phyloP scores from a whole-genome alignment of 2,113 vertebrate genomes.

The Sylvicapra grimmia region DNA sequence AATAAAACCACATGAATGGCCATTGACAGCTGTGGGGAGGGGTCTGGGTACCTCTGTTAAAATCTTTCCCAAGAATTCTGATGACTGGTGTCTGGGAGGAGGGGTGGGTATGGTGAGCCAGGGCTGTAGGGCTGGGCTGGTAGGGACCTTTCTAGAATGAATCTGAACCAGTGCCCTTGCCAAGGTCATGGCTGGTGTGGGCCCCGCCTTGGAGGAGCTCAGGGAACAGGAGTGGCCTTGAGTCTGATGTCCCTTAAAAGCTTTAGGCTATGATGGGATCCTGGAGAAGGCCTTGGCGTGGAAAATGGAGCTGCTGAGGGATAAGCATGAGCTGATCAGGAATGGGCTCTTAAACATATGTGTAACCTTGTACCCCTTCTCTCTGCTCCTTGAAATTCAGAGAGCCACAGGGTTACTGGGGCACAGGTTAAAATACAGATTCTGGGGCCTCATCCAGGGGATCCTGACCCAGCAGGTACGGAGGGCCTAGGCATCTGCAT shows the following conservation, averaged over 20 bases:
- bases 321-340: background rate
- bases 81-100: background rate
- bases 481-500: background rate
- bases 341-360: accelerated
- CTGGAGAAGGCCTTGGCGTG: background rate
- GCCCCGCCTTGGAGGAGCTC: background rate
- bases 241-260: background rate
- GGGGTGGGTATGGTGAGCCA: background rate
- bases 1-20: background rate
- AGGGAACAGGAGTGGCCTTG: background rate
- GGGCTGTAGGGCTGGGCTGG: background rate
- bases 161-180: background rate
- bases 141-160: background rate
- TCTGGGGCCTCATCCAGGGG: background rate
- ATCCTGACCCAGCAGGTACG: background rate
- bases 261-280: background rate
- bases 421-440: background rate
- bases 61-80: background rate
- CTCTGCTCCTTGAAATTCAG: background rate
- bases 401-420: background rate
- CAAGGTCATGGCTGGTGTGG: background rate
- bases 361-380: background rate
- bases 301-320: background rate
- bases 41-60: background rate
- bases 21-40: background rate